Conservation (phyloP, 2,888 invertebrate genomes). For the Perdita meconis region DNA sequence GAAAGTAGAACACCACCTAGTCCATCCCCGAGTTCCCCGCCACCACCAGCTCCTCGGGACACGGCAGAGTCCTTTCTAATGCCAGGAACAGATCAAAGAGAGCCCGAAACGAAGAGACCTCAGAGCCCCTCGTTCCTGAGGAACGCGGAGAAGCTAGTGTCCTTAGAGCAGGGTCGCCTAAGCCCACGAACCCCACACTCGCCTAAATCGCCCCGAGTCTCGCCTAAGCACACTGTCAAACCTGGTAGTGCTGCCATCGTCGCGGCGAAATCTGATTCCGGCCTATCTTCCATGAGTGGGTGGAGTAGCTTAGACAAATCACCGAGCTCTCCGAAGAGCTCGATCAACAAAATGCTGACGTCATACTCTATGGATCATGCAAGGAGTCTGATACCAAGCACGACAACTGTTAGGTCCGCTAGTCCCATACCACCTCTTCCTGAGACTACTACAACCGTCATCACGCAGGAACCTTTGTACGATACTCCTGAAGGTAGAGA, state of each 20-base stretch:
- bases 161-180: slow-evolving; percentile 86
- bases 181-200: slow-evolving; percentile 88
- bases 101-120: slow-evolving; percentile 73
- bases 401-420: slow-evolving; percentile 72
- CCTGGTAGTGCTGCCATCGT: slow-evolving; percentile 86
- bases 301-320: slow-evolving; percentile 94
- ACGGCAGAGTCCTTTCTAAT: slow-evolving; percentile 85
- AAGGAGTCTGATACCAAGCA: slow-evolving; percentile 67
- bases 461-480: slow-evolving; percentile 81
- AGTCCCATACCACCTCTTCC: slow-evolving; percentile 79
- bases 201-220: slow-evolving; percentile 90
- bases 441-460: slow-evolving; percentile 65
- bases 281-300: slow-evolving; percentile 94
- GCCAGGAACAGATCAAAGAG: slow-evolving; percentile 77
- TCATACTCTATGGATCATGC: slow-evolving; percentile 80
- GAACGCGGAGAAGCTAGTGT: slow-evolving; percentile 80
- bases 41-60: slow-evolving; percentile 92
- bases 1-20: slow-evolving; percentile 84
- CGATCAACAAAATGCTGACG: slow-evolving; percentile 82
- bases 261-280: slow-evolving; percentile 93
- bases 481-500: slow-evolving; percentile 82
- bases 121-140: slow-evolving; percentile 84
- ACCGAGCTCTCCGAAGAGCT: slow-evolving; percentile 91
- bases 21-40: slow-evolving; percentile 89
- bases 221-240: slow-evolving; percentile 89